Evolutionary conservation across 2,797 vertebrate species (phyloP).

Genomic region (Epinephelus awoara): DNA sequence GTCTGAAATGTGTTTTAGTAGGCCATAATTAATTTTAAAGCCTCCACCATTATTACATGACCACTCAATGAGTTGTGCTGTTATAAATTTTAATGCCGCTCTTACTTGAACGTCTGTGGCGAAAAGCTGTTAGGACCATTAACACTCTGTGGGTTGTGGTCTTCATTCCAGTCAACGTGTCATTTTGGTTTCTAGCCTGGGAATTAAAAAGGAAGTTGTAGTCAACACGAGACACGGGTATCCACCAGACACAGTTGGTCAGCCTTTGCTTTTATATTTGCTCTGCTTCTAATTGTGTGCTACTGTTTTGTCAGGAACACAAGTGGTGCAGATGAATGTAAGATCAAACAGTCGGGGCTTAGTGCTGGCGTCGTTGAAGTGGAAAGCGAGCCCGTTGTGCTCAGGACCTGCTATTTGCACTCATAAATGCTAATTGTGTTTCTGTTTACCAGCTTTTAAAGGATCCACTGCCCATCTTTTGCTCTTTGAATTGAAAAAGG

Average conservation of each 20-base stretch:
- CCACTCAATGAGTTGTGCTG: slow-evolving; percentile 28
- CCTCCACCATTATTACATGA: slow-evolving; percentile 10
- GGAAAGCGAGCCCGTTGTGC: slow-evolving; percentile 36
- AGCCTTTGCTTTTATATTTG: slow-evolving; percentile 44
- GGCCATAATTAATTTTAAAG: slow-evolving; percentile 26
- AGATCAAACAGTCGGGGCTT: slow-evolving; percentile 52
- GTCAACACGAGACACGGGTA: slow-evolving; percentile 45
- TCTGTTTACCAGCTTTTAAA: slow-evolving; percentile 60
- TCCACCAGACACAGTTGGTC: slow-evolving; percentile 43
- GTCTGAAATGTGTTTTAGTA: slow-evolving; percentile 3
- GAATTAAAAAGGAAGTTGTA: slow-evolving; percentile 29
- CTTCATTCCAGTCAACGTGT: slow-evolving; percentile 59
- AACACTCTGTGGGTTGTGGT: slow-evolving; percentile 70
- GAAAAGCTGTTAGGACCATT: slow-evolving; percentile 55
- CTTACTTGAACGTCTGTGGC: slow-evolving; percentile 46
- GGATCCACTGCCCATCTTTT: slow-evolving; percentile 41
- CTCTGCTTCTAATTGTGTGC: slow-evolving; percentile 58
- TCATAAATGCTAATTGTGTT: slow-evolving; percentile 65
- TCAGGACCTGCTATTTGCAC: slow-evolving; percentile 44
- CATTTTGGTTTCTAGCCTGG: slow-evolving; percentile 67
- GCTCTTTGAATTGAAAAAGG: slow-evolving; percentile 41
- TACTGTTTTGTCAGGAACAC: slow-evolving; percentile 54
- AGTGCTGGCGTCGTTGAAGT: slow-evolving; percentile 37
- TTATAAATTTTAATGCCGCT: slow-evolving; percentile 44
- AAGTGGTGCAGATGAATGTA: slow-evolving; percentile 58